Evolutionary conservation across 2,113 vertebrate genomes (phyloP), one percentile per base, ranked within the genome.

Genomic region (Xenopus tropicalis): DNA sequence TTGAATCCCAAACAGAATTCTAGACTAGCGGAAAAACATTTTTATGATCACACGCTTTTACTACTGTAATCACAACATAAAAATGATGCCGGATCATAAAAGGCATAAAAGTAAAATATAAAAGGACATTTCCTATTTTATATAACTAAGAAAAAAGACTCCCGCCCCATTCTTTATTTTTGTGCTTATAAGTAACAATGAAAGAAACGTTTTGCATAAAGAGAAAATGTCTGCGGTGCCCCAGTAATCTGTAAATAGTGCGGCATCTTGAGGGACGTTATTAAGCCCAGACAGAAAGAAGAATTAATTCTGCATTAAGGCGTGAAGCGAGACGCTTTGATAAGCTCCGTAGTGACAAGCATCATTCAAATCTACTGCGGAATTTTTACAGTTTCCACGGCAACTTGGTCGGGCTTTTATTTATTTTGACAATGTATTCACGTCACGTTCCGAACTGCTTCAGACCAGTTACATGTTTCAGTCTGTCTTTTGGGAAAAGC

Each of bases 351-450:
- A 24, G 22, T 24, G 20, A 59, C 57, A 59, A 23, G 57, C 57
- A 59, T 24, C 57, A 59, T 59, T 59, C 57, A 59, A 24, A 59
- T 59, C 57, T 10, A 59, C 20, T 59, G 57, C 57, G 21, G 57
- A 22, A 59, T 59, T 59, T n/a, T 59, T 59, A 57, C 54, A 59
- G 57, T 59, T 59, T 59, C 57, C 57, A 59, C 57, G 57, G 57
- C 57, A 59, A 59, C 57, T 24, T 16, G 22, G 57, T 21, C 22
- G 21, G n/a, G 57, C 57, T 59, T 7, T 54, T 54, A 54, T 54
- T 54, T 54, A 54, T 54, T 54, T 59, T 23, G 11, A 14, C 10
- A 59, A 59, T 59, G 57, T 24, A 59, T 59, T 59, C 57, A 59
- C 57, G 57, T 59, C 57, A 59, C 57, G 57, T 24, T 59, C 20